These are phyloP conservation scores for Dallia pectoralis DNA, from an alignment of 2,797 vertebrate genomes.

Conservation along the genomic window DNA sequence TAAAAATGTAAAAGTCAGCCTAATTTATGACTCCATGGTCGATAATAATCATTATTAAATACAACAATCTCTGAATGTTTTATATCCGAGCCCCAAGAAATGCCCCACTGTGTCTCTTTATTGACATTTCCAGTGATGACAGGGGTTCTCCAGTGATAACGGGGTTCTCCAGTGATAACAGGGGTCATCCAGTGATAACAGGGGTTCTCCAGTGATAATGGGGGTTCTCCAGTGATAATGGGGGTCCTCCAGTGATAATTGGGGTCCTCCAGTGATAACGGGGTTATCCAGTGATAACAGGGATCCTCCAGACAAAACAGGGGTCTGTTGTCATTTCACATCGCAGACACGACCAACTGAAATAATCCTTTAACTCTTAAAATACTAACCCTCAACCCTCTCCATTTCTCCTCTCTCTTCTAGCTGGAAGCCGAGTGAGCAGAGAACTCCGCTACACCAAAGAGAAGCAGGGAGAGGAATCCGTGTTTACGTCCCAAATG, in stretches of 20 bases:
- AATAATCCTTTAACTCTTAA: background rate
- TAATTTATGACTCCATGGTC: constrained; percentile 8
- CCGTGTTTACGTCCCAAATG: constrained; percentile 94
- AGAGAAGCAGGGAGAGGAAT: constrained; percentile 96
- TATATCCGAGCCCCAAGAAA: background rate
- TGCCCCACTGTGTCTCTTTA: background rate
- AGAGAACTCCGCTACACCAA: constrained; percentile 94
- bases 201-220: no score
- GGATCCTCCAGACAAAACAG: background rate
- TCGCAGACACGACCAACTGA: background rate
- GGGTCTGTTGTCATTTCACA: background rate
- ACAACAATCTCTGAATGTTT: background rate
- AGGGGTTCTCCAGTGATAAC: no score
- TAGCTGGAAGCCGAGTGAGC: constrained; percentile 95
- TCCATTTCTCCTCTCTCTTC: constrained; percentile 31
- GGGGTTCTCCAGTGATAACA: no score
- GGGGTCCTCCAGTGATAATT: no score
- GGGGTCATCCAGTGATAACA: no score
- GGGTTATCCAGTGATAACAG: no score
- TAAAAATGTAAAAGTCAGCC: constrained; percentile 9
- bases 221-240: no score
- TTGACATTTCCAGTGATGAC: constrained; percentile 1
- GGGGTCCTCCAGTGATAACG: no score
- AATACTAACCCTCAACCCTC: constrained; percentile 12
- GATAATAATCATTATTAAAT: background rate